Base-by-base conservation (phyloP, 2,113 vertebrate species). In the Nothoprocta pentlandii region DNA sequence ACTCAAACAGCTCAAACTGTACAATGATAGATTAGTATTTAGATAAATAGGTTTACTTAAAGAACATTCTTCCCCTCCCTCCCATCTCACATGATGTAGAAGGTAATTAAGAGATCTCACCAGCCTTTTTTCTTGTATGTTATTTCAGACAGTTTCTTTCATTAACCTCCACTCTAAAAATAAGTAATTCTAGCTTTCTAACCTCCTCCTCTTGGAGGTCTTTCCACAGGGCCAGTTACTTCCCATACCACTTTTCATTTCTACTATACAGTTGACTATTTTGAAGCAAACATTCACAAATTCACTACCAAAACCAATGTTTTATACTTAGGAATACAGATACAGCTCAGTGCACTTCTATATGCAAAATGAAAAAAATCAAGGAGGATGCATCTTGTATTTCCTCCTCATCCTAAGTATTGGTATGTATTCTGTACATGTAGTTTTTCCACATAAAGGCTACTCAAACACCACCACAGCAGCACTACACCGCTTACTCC, bases 131-230 rank as follows among this genome's bases (percentile, higher is more conserved):
- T 49, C 49, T 61, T 70, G 4, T 53, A 81, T 36, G 59, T 73
- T 85, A 44, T 69, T 82, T 92, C 77, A 70, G 79, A 77, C 0
- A 0, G 30, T 36, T 76, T 89, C 56, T 70, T 30, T 53, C 49
- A 47, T 94, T 93, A 92, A 93, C 67, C 47, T 89, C 61, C 84
- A 25, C 34, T 88, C 69, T 82, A 89, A 95, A 93, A 21, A 39
- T 39, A 87, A 83, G 71, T 30, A 32, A 69, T 69, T 64, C 12
- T 51, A 88, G 44, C 21, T 81, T 82, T 85, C 85, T 63, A 22
- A 54, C 85, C 89, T 73, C 51, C 85, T 66, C 66, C 59, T 51
- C 13, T 10, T 87, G 49, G n/a, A 94, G 85, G 17, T 8, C 69
- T 19, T 91, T 77, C 53, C 49, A 74, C 49, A 67, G 21, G 58